Evolutionary conservation across 2,113 vertebrate genomes (phyloP).

Genomic region (Chaetura pelagica): DNA sequence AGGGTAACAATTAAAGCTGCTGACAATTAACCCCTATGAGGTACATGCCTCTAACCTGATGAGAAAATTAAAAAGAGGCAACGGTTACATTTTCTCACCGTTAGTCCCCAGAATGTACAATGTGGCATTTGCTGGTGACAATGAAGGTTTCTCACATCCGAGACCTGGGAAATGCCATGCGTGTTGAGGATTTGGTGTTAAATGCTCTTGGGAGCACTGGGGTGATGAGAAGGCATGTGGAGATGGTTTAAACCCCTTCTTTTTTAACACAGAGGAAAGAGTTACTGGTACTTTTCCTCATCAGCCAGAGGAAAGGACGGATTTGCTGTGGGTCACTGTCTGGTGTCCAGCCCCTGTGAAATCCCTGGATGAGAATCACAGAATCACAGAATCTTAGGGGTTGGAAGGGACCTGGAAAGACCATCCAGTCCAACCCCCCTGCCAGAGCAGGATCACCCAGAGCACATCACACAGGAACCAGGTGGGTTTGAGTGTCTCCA

Average conservation of each 20-base stretch:
- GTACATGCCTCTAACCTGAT: constrained; percentile 62
- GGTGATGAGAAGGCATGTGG: neutral
- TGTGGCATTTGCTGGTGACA: constrained; percentile 46
- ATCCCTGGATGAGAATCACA: neutral
- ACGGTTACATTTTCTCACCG: constrained; percentile 37
- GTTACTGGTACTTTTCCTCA: neutral
- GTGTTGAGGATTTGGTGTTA: neutral
- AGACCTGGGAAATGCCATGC: constrained; percentile 4
- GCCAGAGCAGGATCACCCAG: no score
- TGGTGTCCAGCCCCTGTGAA: neutral
- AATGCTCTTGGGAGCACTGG: neutral
- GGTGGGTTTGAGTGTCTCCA: no score
- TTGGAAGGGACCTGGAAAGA: no score
- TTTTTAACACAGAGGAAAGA: constrained; percentile 17
- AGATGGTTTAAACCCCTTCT: neutral
- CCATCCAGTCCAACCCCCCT: no score
- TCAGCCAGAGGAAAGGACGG: neutral
- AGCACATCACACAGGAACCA: no score
- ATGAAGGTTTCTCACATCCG: constrained; percentile 32
- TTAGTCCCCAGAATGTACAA: constrained; percentile 31
- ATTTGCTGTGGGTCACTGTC: neutral
- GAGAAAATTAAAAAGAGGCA: constrained; percentile 70
- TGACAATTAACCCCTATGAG: constrained; percentile 77
- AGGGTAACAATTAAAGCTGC: constrained; percentile 81
- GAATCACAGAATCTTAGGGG: no score